These are phyloP conservation scores for Lophius americanus DNA, from an alignment of 2,797 vertebrate genomes.

Conservation along the genomic window DNA sequence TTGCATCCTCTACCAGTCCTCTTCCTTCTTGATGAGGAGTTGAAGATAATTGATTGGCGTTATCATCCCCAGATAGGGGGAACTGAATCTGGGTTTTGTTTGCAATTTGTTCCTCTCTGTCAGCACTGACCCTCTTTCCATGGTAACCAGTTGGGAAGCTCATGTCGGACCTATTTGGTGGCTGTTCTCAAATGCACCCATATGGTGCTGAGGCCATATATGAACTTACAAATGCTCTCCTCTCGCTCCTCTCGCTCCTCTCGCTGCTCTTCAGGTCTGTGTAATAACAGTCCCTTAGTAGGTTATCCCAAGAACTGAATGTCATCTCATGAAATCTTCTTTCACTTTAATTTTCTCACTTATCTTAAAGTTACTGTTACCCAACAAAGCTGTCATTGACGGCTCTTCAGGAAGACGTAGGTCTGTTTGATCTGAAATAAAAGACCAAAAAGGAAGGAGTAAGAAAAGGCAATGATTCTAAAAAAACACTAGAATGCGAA, in stretches of 20 bases:
- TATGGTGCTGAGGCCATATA: constrained; percentile 71
- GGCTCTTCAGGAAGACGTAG: constrained; percentile 24
- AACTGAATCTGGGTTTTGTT: constrained; percentile 80
- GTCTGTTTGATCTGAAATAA: constrained; percentile 64
- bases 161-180: constrained; percentile 66
- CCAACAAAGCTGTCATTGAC: constrained; percentile 25
- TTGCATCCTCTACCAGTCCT: constrained; percentile 62
- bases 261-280: constrained; percentile 22
- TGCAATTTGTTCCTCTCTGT: constrained; percentile 82
- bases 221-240: constrained; percentile 31
- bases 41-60: constrained; percentile 88
- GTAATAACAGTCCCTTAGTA: constrained; percentile 31
- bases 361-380: constrained; percentile 29
- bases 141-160: constrained; percentile 73
- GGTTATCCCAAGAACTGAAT: constrained; percentile 51
- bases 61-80: constrained; percentile 83
- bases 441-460: constrained; percentile 35
- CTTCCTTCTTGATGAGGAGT: constrained; percentile 52
- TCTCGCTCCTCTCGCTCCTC: constrained; percentile 16
- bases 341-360: constrained; percentile 22
- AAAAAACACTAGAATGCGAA: constrained; percentile 4
- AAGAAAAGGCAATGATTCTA: constrained; percentile 10
- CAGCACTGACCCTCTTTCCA: constrained; percentile 77
- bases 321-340: constrained; percentile 64
- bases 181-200: constrained; percentile 58